A percentile compares a stretch with the other conserved stretches of the same genome.
Evolutionary conservation across 2,888 invertebrate genomes (phyloP).

Genomic region (Caenorhabditis sp.): DNA sequence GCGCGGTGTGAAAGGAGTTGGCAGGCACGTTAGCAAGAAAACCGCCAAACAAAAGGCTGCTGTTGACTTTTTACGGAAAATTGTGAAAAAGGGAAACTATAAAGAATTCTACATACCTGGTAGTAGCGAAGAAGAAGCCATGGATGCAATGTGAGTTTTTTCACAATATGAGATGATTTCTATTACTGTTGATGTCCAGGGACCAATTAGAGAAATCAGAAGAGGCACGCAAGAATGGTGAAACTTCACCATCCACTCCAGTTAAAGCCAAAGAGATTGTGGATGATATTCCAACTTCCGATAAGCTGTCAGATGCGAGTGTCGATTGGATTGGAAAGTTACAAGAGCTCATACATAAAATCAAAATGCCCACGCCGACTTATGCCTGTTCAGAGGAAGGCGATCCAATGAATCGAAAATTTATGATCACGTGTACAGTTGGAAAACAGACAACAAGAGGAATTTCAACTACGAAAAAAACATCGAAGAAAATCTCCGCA

Average conservation of each 20-base stretch:
- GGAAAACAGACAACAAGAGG: constrained; percentile 60
- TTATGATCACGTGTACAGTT: constrained; percentile 86
- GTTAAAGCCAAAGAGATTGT: neutral
- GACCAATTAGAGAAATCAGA: neutral
- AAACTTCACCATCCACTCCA: neutral
- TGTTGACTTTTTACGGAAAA: constrained; percentile 15
- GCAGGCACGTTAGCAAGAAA: constrained; percentile 32
- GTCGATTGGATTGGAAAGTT: constrained; percentile 89
- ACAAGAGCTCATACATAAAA: constrained; percentile 76
- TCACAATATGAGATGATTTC: neutral
- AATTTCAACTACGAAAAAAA: constrained; percentile 89
- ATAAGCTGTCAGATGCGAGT: constrained; percentile 71
- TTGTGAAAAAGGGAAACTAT: constrained; percentile 20
- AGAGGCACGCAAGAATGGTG: neutral
- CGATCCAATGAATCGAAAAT: constrained; percentile 89
- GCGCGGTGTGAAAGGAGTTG: constrained; percentile 12
- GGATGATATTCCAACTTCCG: constrained; percentile 2
- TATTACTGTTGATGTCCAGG: neutral
- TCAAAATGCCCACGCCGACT: constrained; percentile 89
- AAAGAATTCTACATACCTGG: constrained; percentile 46
- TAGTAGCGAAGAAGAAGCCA: constrained; percentile 30
- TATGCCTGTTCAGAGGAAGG: constrained; percentile 81
- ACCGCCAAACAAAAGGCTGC: constrained; percentile 47
- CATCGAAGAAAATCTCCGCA: constrained; percentile 94
- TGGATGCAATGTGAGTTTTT: constrained; percentile 29